Evolutionary conservation across 2,797 vertebrate genomes (phyloP).

Genomic region (Gobio occitaniae): DNA sequence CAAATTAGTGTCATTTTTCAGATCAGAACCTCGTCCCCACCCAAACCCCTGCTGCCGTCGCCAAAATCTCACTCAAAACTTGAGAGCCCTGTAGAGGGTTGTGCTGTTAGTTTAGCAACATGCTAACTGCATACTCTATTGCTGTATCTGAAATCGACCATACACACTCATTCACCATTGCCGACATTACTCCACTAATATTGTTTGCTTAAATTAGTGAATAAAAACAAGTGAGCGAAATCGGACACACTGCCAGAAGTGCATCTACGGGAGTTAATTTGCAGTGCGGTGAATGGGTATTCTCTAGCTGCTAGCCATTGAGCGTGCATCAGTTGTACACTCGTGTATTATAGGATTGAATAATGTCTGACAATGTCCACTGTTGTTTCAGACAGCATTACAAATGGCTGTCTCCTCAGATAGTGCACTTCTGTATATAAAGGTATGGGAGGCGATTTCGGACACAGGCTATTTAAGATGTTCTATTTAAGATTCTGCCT

Average conservation of each 20-base stretch:
- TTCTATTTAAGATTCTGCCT: background rate
- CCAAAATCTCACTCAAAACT: too few relatives aligned
- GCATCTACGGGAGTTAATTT: background rate
- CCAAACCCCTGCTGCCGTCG: too few relatives aligned
- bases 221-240: background rate
- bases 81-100: background rate
- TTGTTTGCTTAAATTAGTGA: background rate
- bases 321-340: background rate
- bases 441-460: background rate
- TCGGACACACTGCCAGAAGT: background rate
- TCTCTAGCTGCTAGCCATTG: background rate
- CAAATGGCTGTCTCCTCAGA: background rate
- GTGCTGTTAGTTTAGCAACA: background rate
- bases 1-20: too few relatives aligned
- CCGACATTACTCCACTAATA: background rate
- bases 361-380: background rate
- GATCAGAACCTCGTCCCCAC: too few relatives aligned
- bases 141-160: background rate
- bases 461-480: background rate
- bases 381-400: background rate
- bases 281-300: background rate
- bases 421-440: background rate
- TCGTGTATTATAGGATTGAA: background rate
- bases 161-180: too few relatives aligned
- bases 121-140: background rate